Evolutionary conservation across 2,113 vertebrate genomes (phyloP).

Genomic region (Cebus imitator): DNA sequence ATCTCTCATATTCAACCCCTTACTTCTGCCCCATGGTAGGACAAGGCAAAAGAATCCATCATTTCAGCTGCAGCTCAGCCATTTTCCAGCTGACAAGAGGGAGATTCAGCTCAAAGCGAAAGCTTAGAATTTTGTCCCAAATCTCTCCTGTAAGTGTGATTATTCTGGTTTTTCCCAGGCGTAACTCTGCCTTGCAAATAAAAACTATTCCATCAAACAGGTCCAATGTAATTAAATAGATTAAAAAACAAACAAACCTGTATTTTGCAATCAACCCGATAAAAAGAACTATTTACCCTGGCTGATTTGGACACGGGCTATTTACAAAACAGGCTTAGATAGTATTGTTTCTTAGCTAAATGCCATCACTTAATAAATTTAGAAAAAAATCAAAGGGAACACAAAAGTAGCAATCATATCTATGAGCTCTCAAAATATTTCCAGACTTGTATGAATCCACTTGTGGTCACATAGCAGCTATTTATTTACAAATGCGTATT

Average conservation of each 20-base stretch:
- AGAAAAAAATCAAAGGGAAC: neutral
- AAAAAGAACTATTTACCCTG: constrained; percentile 29
- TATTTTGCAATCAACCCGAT: neutral
- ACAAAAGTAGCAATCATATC: neutral
- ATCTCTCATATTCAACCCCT: neutral
- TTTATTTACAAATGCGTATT: neutral
- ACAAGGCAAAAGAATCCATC: neutral
- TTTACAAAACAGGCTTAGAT: constrained; percentile 1
- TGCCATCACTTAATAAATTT: neutral
- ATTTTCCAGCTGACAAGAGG: neutral
- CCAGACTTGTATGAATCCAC: neutral
- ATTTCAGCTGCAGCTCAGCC: neutral
- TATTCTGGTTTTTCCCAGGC: neutral
- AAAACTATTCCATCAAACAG: neutral
- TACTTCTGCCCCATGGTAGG: neutral
- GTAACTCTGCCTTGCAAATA: constrained; percentile 9
- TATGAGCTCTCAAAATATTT: neutral
- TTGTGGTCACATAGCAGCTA: neutral
- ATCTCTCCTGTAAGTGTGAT: neutral
- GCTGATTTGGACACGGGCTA: neutral
- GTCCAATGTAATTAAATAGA: neutral
- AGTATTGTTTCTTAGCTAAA: constrained; percentile 18
- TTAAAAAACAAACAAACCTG: neutral
- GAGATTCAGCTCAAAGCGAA: neutral
- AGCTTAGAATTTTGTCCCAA: neutral